Percentiles rank a stretch among this genome's conserved stretches.
Conservation (phyloP, 2,113 vertebrate species). For the Neodontobutis hainanensis region DNA sequence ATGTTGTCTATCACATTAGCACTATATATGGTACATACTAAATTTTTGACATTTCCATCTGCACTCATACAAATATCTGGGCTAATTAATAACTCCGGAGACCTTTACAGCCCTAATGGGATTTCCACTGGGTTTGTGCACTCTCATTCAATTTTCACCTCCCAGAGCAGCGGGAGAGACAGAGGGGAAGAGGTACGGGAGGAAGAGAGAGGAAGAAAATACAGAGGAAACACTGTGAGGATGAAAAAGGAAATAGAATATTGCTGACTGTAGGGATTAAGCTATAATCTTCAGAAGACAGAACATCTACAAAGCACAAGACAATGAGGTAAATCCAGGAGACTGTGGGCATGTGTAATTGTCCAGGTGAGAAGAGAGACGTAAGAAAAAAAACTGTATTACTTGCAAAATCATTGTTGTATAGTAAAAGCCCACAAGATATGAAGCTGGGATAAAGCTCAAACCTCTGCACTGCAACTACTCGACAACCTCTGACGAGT, state of each 20-base stretch:
- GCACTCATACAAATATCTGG: conserved; percentile 54
- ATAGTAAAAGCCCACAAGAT: conserved; percentile 4
- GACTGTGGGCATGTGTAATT: too few species aligned
- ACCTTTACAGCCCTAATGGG: conserved; percentile 38
- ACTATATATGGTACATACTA: background rate
- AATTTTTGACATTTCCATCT: conserved; percentile 33
- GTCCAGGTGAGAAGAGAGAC: too few species aligned
- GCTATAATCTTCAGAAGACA: background rate
- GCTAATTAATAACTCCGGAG: conserved; percentile 63
- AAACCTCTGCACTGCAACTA: conserved; percentile 14
- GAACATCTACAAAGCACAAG: too few species aligned
- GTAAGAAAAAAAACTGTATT: too few species aligned
- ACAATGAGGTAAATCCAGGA: too few species aligned
- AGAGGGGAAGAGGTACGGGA: background rate
- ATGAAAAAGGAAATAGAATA: background rate
- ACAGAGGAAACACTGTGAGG: background rate
- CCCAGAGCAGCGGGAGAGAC: conserved; percentile 9
- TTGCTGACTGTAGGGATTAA: background rate
- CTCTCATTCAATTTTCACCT: conserved; percentile 60
- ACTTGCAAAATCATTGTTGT: background rate
- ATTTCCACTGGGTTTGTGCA: conserved; percentile 42
- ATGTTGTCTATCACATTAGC: conserved; percentile 9
- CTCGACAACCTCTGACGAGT: background rate
- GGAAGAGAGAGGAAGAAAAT: conserved; percentile 8
- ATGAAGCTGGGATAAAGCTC: background rate